A percentile compares a stretch with the other conserved stretches of the same genome.
Conservation (phyloP, 2,888 invertebrate species). For the Tethea ocularis region DNA sequence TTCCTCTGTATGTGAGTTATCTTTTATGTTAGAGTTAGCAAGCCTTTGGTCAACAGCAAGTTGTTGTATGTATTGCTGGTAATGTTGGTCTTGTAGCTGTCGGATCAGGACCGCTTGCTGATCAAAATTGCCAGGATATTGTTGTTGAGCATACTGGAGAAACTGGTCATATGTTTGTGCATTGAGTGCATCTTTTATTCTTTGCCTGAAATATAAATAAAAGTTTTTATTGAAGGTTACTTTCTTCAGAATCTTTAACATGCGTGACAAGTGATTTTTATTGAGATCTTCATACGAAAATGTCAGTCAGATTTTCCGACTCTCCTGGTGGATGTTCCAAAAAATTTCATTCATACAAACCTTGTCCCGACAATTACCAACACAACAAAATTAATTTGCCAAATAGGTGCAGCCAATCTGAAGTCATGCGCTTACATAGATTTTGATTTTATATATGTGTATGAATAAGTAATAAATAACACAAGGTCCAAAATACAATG, state of each 20-base stretch:
- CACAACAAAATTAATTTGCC: too few species aligned
- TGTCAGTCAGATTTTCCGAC: too few species aligned
- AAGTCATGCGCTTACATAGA: too few species aligned
- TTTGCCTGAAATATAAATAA: constrained; percentile 79
- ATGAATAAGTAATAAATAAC: too few species aligned
- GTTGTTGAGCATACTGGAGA: constrained; percentile 96
- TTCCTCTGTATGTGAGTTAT: constrained; percentile 39
- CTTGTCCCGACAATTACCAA: too few species aligned
- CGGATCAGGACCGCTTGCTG: constrained; percentile 97
- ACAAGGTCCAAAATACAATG: neutral
- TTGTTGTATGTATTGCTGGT: constrained; percentile 99
- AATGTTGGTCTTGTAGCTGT: constrained; percentile 99
- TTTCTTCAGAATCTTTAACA: too few species aligned
- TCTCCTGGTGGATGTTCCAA: too few species aligned
- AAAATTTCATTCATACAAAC: too few species aligned
- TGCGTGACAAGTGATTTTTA: too few species aligned
- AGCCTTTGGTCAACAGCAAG: constrained; percentile 84
- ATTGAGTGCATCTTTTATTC: constrained; percentile 98
- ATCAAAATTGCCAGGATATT: constrained; percentile 92
- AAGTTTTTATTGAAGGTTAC: neutral
- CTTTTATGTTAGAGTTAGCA: constrained; percentile 63
- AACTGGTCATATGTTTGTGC: constrained; percentile 95
- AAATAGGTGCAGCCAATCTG: too few species aligned
- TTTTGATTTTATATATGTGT: too few species aligned
- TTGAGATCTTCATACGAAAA: too few species aligned